phyloP scores from a whole-genome alignment of 1,140 invertebrate species.

The Sycobia sp. region DNA sequence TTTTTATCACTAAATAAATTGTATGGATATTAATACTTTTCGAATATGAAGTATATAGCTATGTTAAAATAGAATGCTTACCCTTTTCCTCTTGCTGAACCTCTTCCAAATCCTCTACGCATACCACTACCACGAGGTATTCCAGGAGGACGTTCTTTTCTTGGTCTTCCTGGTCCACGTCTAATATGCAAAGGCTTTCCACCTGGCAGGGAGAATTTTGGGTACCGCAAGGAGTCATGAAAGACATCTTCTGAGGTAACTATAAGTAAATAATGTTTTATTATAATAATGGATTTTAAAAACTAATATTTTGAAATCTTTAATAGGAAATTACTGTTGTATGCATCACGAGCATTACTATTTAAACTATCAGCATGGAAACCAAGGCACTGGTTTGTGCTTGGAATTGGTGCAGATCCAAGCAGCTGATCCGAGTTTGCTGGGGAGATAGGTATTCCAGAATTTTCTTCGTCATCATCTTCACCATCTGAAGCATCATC shows the following conservation, averaged over 20 bases:
- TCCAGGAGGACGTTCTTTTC: conserved; percentile 67
- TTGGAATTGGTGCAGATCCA: conserved; percentile 49
- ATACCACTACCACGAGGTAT: conserved; percentile 47
- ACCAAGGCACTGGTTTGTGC: conserved; percentile 47
- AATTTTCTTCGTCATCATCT: conserved; percentile 53
- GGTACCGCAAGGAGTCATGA: conserved; percentile 55
- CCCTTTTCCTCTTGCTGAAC: conserved; percentile 56
- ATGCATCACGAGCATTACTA: conserved; percentile 26
- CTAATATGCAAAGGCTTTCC: conserved; percentile 68
- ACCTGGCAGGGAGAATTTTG: conserved; percentile 59
- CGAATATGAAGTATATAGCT: too few relatives aligned
- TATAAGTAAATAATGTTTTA: conserved; percentile 27
- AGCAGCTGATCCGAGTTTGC: conserved; percentile 59
- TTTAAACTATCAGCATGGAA: conserved; percentile 28
- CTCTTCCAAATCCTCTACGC: conserved; percentile 55
- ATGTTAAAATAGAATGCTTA: too few relatives aligned
- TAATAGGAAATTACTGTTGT: conserved; percentile 18
- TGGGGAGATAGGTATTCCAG: conserved; percentile 56
- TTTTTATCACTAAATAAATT: too few relatives aligned
- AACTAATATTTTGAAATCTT: not conserved
- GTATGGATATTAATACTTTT: too few relatives aligned
- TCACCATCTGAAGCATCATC: conserved; percentile 60
- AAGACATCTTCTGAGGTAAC: conserved; percentile 58
- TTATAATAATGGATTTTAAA: not conserved
- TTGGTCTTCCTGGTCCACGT: conserved; percentile 72